These are phyloP conservation scores for Pollenia labialis DNA, from an alignment of 2,888 invertebrate species.

Conservation along the genomic window DNA sequence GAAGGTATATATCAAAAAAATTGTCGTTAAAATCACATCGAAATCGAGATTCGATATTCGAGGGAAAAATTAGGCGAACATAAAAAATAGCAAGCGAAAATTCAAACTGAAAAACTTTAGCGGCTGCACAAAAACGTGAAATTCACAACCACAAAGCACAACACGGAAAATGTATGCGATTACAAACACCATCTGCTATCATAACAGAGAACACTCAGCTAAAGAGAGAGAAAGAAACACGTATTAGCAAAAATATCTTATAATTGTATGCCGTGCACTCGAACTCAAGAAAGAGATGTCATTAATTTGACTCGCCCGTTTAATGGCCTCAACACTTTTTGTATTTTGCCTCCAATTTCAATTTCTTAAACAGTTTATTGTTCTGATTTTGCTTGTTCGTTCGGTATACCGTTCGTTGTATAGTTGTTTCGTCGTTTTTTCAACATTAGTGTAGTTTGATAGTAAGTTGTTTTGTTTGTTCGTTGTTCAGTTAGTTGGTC, in stretches of 20 bases:
- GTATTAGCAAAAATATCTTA: not conserved
- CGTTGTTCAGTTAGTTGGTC: slow-evolving; percentile 33
- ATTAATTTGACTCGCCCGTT: slow-evolving; percentile 30
- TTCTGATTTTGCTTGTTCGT: slow-evolving; percentile 39
- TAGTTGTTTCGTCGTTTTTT: slow-evolving; percentile 32
- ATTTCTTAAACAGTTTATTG: not conserved
- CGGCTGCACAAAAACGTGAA: slow-evolving; percentile 71
- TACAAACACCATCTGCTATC: slow-evolving; percentile 12
- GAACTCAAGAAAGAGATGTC: slow-evolving; percentile 48
- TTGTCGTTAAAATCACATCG: slow-evolving; percentile 80
- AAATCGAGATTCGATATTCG: slow-evolving; percentile 84
- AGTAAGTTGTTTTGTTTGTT: slow-evolving; percentile 33
- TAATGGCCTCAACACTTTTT: not conserved
- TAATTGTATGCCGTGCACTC: not conserved
- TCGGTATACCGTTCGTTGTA: slow-evolving; percentile 30
- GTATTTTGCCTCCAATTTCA: not conserved
- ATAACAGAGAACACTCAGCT: not conserved
- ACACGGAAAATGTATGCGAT: slow-evolving; percentile 36
- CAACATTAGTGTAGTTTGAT: slow-evolving; percentile 30
- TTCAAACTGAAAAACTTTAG: slow-evolving; percentile 64
- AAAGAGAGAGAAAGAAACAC: slow-evolving; percentile 16
- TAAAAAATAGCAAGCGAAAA: slow-evolving; percentile 75
- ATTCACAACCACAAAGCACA: slow-evolving; percentile 42
- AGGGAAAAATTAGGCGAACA: slow-evolving; percentile 83
- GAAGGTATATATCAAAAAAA: slow-evolving; percentile 16